Base-by-base conservation (phyloP, 1,140 invertebrate genomes). In the Anoplolepis gracilipes region DNA sequence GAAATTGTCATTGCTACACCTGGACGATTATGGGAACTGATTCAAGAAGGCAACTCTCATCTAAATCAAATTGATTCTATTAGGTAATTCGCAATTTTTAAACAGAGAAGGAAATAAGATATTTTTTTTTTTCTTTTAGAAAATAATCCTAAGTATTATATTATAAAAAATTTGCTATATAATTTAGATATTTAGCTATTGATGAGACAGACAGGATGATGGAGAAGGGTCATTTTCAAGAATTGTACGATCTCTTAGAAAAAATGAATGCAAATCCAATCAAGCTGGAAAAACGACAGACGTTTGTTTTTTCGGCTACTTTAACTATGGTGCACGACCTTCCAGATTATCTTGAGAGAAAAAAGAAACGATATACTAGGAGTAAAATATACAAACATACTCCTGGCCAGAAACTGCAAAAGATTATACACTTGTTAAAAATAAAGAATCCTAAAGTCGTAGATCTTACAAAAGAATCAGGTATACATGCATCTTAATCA, bases 171-270 rank as follows among this genome's bases (percentile, higher is more conserved):
- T 33, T 10, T 72, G 7, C 55, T 30, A 39, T 76, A 7, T n/a
- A 30, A 70, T 69, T 55, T 30, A 97, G 97, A 86, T 98, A 97
- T 94, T 95, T 99, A 78, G 99, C 98, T 0, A 98, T 99, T 84
- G 99, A 99, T 95, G 99, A 99, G 96, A 99, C 99, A 0, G 99
- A 99, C 95, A 96, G 99, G 89, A 99, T 99, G 99, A 95, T 99
- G 22, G 99, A 99, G 92, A 97, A 97, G 88, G 98, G 98, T 22
- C 99, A 99, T 95, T 99, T 99, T 95, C 96, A 98, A 91, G 99
- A 99, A 94, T 93, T 99, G 2, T 96, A 97, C 46, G 96, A 97
- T 46, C 95, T 99, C 16, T 93, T 99, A 0, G 97, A 98, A 87
- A 94, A 96, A 11, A 95, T 99, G 2, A 99, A 99, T 94, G 93